Evolutionary conservation across 2,113 vertebrate species (phyloP).

Genomic region (Riparia riparia): DNA sequence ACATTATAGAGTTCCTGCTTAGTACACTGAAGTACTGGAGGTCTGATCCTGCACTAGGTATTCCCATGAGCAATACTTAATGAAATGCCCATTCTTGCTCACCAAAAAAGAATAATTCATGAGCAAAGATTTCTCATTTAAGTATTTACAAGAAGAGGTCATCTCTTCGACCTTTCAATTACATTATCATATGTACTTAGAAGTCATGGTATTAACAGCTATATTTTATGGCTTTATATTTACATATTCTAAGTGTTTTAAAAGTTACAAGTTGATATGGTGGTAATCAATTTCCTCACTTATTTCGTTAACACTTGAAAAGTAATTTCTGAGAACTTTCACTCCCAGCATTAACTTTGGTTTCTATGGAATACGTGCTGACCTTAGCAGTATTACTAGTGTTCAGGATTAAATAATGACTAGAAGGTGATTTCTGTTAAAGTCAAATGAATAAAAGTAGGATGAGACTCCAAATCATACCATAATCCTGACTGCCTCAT

Average conservation of each 20-base stretch:
- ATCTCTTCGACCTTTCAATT: constrained; percentile 27
- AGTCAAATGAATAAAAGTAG: neutral
- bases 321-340: neutral
- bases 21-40: neutral
- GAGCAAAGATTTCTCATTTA: neutral
- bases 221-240: neutral
- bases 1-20: constrained; percentile 16
- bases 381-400: neutral
- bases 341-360: neutral
- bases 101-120: neutral
- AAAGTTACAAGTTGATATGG: neutral
- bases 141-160: constrained; percentile 7
- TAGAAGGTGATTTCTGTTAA: neutral
- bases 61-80: neutral
- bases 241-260: neutral
- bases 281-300: neutral
- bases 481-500: neutral
- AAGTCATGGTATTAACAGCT: neutral
- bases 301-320: neutral
- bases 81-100: neutral
- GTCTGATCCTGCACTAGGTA: neutral
- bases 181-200: neutral
- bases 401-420: neutral
- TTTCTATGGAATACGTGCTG: neutral
- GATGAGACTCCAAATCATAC: neutral